Evolutionary conservation across 1,140 invertebrate genomes (phyloP).

Genomic region (Augochlora pura): DNA sequence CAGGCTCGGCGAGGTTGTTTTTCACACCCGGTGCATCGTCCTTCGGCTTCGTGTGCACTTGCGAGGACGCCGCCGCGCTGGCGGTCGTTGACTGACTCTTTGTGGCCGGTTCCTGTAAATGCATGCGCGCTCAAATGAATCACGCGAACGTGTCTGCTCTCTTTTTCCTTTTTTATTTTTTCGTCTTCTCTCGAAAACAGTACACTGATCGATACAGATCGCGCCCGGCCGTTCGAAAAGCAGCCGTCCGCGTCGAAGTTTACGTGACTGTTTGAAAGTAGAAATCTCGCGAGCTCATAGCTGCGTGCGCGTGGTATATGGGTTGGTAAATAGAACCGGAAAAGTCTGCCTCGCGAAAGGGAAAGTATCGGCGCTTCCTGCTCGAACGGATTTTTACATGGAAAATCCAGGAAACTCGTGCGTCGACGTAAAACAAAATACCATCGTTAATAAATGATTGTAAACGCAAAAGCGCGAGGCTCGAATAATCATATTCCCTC

Average conservation of each 20-base stretch:
- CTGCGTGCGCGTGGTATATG: neutral
- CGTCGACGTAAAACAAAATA: too few relatives aligned
- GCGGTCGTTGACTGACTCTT: slow-evolving; percentile 61
- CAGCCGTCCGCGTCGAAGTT: neutral
- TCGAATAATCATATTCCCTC: too few relatives aligned
- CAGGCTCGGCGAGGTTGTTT: slow-evolving; percentile 88
- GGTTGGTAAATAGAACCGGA: slow-evolving; percentile 7
- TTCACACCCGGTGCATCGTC: slow-evolving; percentile 78
- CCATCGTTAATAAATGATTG: too few relatives aligned
- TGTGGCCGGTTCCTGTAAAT: slow-evolving; percentile 8
- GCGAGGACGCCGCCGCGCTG: slow-evolving; percentile 65
- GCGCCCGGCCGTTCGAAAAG: neutral
- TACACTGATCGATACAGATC: too few relatives aligned
- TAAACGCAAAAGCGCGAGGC: too few relatives aligned
- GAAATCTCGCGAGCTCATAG: neutral
- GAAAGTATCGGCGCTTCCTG: slow-evolving; percentile 9
- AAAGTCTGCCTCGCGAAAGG: neutral
- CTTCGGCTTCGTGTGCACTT: slow-evolving; percentile 67
- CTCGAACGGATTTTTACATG: neutral
- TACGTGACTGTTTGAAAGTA: slow-evolving; percentile 26
- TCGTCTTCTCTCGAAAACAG: too few relatives aligned
- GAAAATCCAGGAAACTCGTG: too few relatives aligned
- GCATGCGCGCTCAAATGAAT: too few relatives aligned
- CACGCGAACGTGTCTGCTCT: too few relatives aligned
- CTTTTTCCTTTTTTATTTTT: too few relatives aligned